phyloP scores from a whole-genome alignment of 2,888 invertebrate genomes.

The Spilosoma lubricipeda region DNA sequence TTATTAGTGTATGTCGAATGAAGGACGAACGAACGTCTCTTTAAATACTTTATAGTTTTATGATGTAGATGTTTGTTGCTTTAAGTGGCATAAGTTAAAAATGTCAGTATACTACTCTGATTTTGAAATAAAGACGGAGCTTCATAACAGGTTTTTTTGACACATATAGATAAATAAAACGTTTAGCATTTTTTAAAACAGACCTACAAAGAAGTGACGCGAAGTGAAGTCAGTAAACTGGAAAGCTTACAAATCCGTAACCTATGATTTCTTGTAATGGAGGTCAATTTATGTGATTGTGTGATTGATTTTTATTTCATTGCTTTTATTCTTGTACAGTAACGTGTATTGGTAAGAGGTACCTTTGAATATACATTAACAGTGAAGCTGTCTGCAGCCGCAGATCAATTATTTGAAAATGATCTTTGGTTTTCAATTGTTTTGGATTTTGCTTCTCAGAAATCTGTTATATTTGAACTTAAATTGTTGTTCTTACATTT shows the following conservation, averaged over 20 bases:
- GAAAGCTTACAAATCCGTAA: background rate
- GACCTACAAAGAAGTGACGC: background rate
- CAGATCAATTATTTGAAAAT: background rate
- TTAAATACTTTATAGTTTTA: conserved; percentile 3
- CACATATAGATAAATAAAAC: background rate
- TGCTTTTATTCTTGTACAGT: background rate
- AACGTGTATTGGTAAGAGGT: background rate
- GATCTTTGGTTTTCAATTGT: background rate
- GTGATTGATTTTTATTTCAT: background rate
- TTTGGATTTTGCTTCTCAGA: background rate
- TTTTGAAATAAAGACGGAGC: background rate
- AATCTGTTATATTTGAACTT: background rate
- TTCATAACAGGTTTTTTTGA: background rate
- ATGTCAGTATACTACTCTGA: background rate
- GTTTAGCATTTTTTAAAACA: background rate
- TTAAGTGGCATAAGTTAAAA: background rate
- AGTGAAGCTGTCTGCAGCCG: background rate
- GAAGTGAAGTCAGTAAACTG: too few relatives aligned
- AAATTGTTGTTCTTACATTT: background rate
- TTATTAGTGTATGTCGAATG: conserved; percentile 10
- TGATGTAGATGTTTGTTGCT: background rate
- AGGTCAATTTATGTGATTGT: background rate
- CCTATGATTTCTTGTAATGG: background rate
- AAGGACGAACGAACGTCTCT: background rate
- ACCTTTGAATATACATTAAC: background rate